Evolutionary conservation across 2,113 vertebrate species (phyloP).

Genomic region (human (Homo sapiens)): GRCh38 chr21:23394001-23394500

Average conservation of each 20-base stretch:
- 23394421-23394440: neutral
- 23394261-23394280: neutral
- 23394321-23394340: neutral
- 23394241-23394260: neutral
- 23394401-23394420: neutral
- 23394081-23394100: neutral
- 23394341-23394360: neutral
- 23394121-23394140: neutral
- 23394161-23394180: neutral
- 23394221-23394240: neutral
- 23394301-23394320: neutral
- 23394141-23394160: neutral
- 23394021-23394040: neutral
- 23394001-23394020: neutral
- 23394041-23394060: neutral
- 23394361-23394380: neutral
- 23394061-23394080: neutral
- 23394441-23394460: neutral
- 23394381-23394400: neutral
- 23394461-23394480: neutral
- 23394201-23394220: neutral
- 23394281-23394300: neutral
- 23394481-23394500: neutral
- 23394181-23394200: neutral
- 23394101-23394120: neutral